Conservation (phyloP, 2,113 vertebrate species). For the Psilopogon haemacephalus region DNA sequence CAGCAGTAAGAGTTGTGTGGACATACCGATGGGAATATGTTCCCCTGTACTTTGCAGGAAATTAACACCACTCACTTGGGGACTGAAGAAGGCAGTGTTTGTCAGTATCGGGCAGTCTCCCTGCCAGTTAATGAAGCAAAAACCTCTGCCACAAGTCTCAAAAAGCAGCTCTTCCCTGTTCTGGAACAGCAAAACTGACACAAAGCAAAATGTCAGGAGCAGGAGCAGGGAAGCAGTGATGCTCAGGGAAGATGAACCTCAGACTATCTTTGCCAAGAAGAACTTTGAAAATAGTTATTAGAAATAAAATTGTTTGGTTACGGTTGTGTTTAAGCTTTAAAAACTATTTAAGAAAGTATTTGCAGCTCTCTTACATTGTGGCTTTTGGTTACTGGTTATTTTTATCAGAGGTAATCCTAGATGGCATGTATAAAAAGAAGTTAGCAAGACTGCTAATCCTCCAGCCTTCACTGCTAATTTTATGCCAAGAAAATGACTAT, state of each 20-base stretch:
- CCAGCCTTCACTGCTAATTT: constrained; percentile 1
- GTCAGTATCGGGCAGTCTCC: constrained; percentile 31
- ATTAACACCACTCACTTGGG: constrained; percentile 50
- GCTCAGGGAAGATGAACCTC: not conserved
- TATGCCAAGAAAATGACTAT: not conserved
- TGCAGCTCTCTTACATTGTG: not conserved
- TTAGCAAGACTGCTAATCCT: not conserved
- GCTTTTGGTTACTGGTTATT: not conserved
- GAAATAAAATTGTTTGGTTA: constrained; percentile 30
- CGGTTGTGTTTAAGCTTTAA: constrained; percentile 16
- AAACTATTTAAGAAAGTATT: not conserved
- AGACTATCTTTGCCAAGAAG: not conserved
- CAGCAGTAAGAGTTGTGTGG: constrained; percentile 30
- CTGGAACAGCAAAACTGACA: constrained; percentile 14
- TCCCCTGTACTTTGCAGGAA: constrained; percentile 29
- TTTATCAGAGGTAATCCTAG: not conserved
- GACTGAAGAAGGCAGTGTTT: constrained; percentile 52
- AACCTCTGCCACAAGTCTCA: constrained; percentile 34
- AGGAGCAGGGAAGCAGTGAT: not conserved
- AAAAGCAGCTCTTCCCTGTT: not conserved
- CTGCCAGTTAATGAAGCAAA: constrained; percentile 64
- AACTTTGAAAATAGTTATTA: constrained; percentile 20
- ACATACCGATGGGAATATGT: constrained; percentile 26
- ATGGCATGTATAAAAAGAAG: not conserved
- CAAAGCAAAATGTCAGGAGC: constrained; percentile 27